A percentile compares a stretch with the other conserved stretches of the same genome.
phyloP scores from a whole-genome alignment of 2,888 invertebrate genomes.

The Callosobruchus maculatus region DNA sequence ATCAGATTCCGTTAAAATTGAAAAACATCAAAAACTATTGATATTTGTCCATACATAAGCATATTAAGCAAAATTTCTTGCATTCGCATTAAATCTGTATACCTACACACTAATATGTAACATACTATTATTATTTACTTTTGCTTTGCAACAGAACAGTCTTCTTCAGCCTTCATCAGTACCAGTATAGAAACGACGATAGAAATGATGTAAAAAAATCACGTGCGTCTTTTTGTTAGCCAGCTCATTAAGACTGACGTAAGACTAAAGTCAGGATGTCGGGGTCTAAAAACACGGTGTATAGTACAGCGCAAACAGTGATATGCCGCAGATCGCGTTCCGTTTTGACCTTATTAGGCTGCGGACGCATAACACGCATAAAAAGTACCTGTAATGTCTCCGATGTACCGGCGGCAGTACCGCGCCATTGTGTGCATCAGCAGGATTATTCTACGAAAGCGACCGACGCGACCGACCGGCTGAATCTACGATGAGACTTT shows the following conservation, averaged over 20 bases:
- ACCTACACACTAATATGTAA: too few species aligned
- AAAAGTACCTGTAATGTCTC: neutral
- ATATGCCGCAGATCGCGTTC: neutral
- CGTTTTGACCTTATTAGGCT: neutral
- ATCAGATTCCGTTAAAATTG: too few species aligned
- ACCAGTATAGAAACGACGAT: too few species aligned
- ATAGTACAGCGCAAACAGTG: neutral
- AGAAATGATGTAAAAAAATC: too few species aligned
- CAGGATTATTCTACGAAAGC: neutral
- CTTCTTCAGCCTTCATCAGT: too few species aligned
- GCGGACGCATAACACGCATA: neutral
- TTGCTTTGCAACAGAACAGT: too few species aligned
- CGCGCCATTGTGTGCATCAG: neutral
- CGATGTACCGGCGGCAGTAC: neutral
- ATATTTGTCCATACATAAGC: too few species aligned
- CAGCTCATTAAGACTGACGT: neutral
- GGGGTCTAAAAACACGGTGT: neutral
- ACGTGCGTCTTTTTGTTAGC: neutral
- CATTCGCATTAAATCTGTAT: too few species aligned
- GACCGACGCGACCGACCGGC: neutral
- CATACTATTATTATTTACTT: too few species aligned
- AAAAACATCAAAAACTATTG: too few species aligned
- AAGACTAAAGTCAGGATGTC: neutral
- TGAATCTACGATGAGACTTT: slow-evolving; percentile 1
- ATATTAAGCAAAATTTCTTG: too few species aligned